Evolutionary conservation across 1,140 invertebrate species (phyloP), one percentile per base, ranked within the genome.

Genomic region (Brachionus rotundiformis): DNA sequence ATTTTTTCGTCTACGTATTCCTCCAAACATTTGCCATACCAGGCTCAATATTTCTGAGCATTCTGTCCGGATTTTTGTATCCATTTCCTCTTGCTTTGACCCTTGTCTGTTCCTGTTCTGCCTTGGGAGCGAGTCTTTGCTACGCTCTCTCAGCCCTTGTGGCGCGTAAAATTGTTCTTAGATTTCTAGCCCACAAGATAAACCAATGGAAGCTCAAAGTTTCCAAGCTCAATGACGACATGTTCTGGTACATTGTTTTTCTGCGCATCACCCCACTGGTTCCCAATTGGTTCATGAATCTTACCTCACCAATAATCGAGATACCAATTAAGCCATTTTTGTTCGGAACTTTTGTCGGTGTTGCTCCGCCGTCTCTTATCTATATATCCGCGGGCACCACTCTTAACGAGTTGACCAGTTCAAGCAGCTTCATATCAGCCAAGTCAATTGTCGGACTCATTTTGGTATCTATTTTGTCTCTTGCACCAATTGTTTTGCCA

Each of bases 281-380:
- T 80, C 98, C 98, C 4, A 99, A 99, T 89, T 99, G 98, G 98
- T 98, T 99, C 88, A 99, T 99, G 84, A 99, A 99, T 89, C 91
- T 99, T 83, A 92, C 94, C 3, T 94, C 96, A 82, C 98, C 98
- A 31, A 93, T 99, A 13, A 93, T 99, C 82, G 95, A 95, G 85
- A 96, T 99, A 25, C 95, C 96, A 19, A 87, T 98, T 49, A 83
- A 91, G 73, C 94, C 95, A 49, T 99, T 99, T 89, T 94, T 94
- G 82, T 84, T 96, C 54, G 98, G 97, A 81, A 99, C 98, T 82
- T 92, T 93, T 84, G 82, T 92, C 41, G 92, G 97, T 84, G 97
- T 99, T 2, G 96, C 95, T 2, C 96, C 97, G 63, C 97, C 97
- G 36, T 98, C 96, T 3, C 95, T 99, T 87, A 92, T 99, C 1